These are phyloP conservation scores for Agrilus biguttatus DNA, from an alignment of 2,888 invertebrate species.

Conservation along the genomic window DNA sequence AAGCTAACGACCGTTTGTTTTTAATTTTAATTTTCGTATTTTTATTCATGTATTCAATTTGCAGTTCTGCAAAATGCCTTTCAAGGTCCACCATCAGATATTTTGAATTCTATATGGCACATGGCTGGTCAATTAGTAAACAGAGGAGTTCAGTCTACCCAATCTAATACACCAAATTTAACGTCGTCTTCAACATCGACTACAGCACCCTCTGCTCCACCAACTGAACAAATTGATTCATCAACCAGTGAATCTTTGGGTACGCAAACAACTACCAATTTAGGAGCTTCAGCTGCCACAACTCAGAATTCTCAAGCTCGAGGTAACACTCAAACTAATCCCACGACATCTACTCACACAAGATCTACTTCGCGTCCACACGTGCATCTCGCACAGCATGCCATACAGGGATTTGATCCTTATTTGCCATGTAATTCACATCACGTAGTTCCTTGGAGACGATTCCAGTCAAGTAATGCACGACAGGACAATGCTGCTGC, in stretches of 20 bases:
- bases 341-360: constrained; percentile 57
- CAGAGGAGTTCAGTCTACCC: constrained; percentile 14
- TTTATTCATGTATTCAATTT: constrained; percentile 9
- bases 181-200: constrained; percentile 11
- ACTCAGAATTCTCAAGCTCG: constrained; percentile 36
- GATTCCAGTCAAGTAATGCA: constrained; percentile 12
- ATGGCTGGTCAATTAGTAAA: constrained; percentile 34
- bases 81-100: constrained; percentile 32
- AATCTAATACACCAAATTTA: constrained; percentile 5
- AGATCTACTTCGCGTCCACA: constrained; percentile 51
- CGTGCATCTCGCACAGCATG: constrained; percentile 45
- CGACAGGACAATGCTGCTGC: constrained; percentile 15
- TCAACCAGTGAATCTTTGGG: constrained; percentile 8
- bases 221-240: constrained; percentile 6
- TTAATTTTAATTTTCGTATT: not conserved
- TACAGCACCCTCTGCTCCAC: constrained; percentile 12
- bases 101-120: constrained; percentile 41
- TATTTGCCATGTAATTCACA: constrained; percentile 61
- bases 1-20: constrained; percentile 23
- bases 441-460: constrained; percentile 35
- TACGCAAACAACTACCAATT: constrained; percentile 7
- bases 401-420: constrained; percentile 46
- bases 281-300: constrained; percentile 13
- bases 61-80: constrained; percentile 30
- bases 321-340: constrained; percentile 51